Conservation (phyloP, 2,113 vertebrate genomes). For the Chiloscyllium plagiosum region DNA sequence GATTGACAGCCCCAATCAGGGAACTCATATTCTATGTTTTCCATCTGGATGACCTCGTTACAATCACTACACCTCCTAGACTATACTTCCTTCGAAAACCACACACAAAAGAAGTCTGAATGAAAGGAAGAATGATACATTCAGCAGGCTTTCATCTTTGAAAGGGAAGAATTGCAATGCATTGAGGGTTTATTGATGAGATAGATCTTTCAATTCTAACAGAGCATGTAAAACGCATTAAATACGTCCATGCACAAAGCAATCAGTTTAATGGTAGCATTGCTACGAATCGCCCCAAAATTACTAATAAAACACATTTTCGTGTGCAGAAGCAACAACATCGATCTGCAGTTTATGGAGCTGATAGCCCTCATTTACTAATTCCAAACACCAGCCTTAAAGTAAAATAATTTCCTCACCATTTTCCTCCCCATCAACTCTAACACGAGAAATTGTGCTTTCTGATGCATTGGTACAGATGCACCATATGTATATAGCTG, state of each 20-base stretch:
- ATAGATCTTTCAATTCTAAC: too few relatives aligned
- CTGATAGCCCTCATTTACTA: neutral
- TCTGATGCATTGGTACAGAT: neutral
- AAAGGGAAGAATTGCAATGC: neutral
- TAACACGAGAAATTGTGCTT: too few relatives aligned
- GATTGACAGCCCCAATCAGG: too few relatives aligned
- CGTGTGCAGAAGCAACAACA: neutral
- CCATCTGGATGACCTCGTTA: too few relatives aligned
- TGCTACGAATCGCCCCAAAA: neutral
- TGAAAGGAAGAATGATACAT: neutral
- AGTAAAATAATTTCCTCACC: neutral
- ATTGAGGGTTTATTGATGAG: neutral
- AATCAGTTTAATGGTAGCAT: neutral
- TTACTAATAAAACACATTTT: neutral
- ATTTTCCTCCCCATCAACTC: neutral
- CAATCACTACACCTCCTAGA: neutral
- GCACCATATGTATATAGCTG: neutral
- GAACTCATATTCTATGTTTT: too few relatives aligned
- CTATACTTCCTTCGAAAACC: neutral
- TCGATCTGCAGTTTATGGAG: neutral
- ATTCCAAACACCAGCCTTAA: neutral
- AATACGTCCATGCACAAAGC: neutral
- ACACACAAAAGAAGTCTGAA: neutral
- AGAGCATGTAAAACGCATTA: neutral
- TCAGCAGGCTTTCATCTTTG: neutral